Evolutionary conservation across 2,797 vertebrate species (phyloP).

Genomic region (Clarias fuscus): DNA sequence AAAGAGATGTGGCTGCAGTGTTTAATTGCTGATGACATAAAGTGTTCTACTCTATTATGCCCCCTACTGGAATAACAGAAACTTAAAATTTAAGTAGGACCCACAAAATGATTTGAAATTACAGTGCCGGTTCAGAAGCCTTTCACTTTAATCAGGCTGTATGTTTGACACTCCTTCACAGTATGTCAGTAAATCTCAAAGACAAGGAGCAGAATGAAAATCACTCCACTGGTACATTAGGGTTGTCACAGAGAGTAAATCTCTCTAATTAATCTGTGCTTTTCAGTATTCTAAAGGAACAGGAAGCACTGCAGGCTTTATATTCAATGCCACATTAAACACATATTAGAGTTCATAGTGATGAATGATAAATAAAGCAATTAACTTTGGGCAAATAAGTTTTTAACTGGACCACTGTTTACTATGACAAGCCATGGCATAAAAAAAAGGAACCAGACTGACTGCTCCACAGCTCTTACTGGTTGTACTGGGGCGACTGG

Average conservation of each 20-base stretch:
- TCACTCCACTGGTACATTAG: neutral
- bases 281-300: neutral
- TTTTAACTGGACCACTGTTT: neutral
- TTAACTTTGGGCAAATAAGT: neutral
- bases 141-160: neutral
- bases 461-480: no score
- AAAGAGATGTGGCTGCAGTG: neutral
- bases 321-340: neutral
- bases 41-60: neutral
- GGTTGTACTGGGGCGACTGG: no score
- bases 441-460: no score
- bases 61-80: neutral
- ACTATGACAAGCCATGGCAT: no score
- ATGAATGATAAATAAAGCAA: neutral
- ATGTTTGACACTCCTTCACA: neutral
- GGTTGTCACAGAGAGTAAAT: neutral
- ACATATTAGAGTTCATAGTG: neutral
- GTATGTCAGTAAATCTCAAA: neutral
- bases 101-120: neutral
- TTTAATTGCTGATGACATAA: neutral
- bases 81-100: no score
- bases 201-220: neutral
- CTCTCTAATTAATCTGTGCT: neutral
- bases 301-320: neutral
- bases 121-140: neutral